Evolutionary conservation across 2,888 invertebrate genomes (phyloP), one percentile per base, ranked within the genome.

Genomic region (Coleophora deauratella): DNA sequence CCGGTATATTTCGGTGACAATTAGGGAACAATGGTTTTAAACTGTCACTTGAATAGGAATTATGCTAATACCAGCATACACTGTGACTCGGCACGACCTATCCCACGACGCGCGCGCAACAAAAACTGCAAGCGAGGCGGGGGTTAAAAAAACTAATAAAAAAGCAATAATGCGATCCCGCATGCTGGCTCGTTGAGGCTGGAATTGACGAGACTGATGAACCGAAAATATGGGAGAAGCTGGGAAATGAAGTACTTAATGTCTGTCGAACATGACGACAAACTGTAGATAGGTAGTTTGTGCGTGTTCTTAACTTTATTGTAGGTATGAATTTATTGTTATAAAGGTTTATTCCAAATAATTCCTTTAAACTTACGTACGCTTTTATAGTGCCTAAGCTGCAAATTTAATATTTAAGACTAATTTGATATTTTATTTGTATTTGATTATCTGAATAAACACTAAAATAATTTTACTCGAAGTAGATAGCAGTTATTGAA

Each of bases 1-100:
- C 50, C 51, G 51, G 49, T 55, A 61, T 64, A 67, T 61, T 61
- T 62, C 51, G 44, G 52, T 51, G 60, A 58, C 71, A 78, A 80
- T 78, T 76, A 68, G 46, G 49, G 44, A 59, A 77, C 74, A 75
- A 71, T 62, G 50, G 41, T 27, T 37, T 15, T 48, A 56, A 62
- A 62, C 59, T 56, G 61, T 58, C 54, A 59, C 55, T 72, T 59
- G 72, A 72, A 69, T 69, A 64, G 55, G 63, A 62, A 82, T 77
- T 80, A 85, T 84, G 82, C 72, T 82, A 82, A 84, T 85, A 85
- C 85, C 85, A 85, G 85, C 85, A 85, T 85, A 75, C 72, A 71
- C 64, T 66, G 54, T 52, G 61, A 59, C 47, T 54, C 54, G 50
- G 57, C 75, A 66, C 72, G 79, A 81, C 79, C 78, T 80, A 82